Evolutionary conservation across 2,797 vertebrate species (phyloP), one percentile per base, ranked within the genome.

Genomic region (Bradypus variegatus): DNA sequence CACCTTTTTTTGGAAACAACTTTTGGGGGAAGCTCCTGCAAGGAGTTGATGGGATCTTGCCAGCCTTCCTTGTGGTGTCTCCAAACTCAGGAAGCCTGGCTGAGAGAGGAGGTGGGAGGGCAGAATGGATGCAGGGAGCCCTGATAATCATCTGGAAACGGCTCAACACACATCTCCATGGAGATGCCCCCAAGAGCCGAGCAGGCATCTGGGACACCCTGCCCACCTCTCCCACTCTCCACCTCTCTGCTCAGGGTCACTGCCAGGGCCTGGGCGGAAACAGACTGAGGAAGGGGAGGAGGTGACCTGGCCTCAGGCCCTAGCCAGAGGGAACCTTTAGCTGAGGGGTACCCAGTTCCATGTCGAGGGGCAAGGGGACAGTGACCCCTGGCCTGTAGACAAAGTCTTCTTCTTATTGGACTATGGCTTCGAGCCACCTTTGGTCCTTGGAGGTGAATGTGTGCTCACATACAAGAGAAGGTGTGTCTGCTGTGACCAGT

Each of bases 101-200:
- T 76, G 48, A 77, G 83, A 67, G 60, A 82, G n/a, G 41, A 50
- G 75, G 21, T 79, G 64, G 50, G 67, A 70, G 53, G 75, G 33
- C 21, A 78, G 53, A 25, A 88, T 91, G 65, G 58, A 88, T 33
- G 82, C 78, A 65, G 79, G 91, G 83, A 89, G 38, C 41, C 21
- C 67, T 1, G 94, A 96, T 96, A 94, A 81, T 48, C 86, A 95
- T 95, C 96, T 95, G 87, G 85, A 91, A 55, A 93, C 8, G 88
- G 93, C 86, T 90, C 50, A 79, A 19, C 7, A 29, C 92, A 91
- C 29, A 1, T 88, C 83, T 94, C 95, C 86, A 92, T 23, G 83
- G 96, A 94, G n/a, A 88, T 8, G 15, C 55, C 80, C 79, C 70
- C 88, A 31, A 45, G 83, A 90, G 88, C 79, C 36, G 31, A 92